Evolutionary conservation across 2,797 vertebrate genomes (phyloP).

Genomic region (Lithobates sylvaticus): DNA sequence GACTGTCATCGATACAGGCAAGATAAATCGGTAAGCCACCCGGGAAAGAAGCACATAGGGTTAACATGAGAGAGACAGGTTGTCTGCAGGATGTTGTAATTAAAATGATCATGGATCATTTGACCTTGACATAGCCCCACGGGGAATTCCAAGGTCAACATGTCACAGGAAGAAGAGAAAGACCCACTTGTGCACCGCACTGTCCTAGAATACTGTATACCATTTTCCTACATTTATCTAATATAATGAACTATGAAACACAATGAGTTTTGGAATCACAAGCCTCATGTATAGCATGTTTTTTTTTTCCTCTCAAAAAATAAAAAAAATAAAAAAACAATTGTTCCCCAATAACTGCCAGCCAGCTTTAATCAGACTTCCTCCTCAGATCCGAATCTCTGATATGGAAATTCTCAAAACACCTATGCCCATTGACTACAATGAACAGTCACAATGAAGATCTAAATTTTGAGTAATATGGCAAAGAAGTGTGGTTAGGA

Average conservation of each 20-base stretch:
- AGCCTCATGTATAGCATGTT: background rate
- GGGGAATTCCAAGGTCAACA: conserved; percentile 32
- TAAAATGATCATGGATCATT: conserved; percentile 40
- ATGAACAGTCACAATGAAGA: background rate
- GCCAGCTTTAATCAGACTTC: background rate
- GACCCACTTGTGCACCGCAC: background rate
- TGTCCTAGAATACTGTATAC: background rate
- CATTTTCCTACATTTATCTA: background rate
- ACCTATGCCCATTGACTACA: background rate
- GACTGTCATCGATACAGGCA: conserved; percentile 26
- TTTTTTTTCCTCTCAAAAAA: too few species aligned
- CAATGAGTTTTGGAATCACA: background rate
- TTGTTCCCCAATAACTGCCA: too few species aligned
- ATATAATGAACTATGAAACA: background rate
- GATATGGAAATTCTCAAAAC: too few species aligned
- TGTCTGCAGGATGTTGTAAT: conserved; percentile 33
- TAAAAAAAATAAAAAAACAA: too few species aligned
- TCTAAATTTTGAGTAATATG: background rate
- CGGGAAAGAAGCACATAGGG: conserved; percentile 5
- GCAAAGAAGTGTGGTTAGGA: too few species aligned
- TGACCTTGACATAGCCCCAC: conserved; percentile 27
- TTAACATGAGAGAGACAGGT: conserved; percentile 36
- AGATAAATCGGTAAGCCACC: conserved; percentile 13
- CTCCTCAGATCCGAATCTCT: background rate
- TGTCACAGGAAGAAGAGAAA: background rate